Evolutionary conservation across 2,797 vertebrate genomes (phyloP).

Genomic region (Acanthornis magna): DNA sequence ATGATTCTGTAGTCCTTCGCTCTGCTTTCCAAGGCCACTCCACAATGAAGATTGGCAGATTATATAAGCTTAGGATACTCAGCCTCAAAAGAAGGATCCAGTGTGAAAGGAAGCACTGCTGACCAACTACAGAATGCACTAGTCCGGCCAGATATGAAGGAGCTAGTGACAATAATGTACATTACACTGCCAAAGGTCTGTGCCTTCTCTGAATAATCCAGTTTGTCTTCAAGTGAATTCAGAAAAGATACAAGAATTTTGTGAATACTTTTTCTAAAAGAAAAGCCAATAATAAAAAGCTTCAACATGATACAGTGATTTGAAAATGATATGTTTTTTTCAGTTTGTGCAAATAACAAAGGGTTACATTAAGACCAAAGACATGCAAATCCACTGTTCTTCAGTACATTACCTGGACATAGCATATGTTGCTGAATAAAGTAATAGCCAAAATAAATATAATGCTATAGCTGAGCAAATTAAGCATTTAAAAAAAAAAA

Average conservation of each 20-base stretch:
- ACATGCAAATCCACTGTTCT: not conserved
- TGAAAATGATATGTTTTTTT: not conserved
- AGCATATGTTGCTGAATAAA: not conserved
- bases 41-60: not conserved
- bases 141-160: not conserved
- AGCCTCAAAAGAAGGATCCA: not conserved
- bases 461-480: not conserved
- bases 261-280: not conserved
- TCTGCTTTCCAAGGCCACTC: not conserved
- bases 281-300: not conserved
- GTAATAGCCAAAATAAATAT: not conserved
- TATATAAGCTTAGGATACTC: not conserved
- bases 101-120: not conserved
- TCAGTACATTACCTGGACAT: not conserved
- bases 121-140: not conserved
- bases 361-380: not conserved
- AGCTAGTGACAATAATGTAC: not conserved
- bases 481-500: not conserved
- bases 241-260: not conserved
- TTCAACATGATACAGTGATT: not conserved
- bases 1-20: not conserved
- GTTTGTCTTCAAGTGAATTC: not conserved
- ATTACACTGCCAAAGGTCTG: not conserved
- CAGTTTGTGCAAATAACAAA: not conserved
- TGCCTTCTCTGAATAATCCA: not conserved